Evolutionary conservation across 2,888 invertebrate species (phyloP).

Genomic region (Crioceris asparagi): DNA sequence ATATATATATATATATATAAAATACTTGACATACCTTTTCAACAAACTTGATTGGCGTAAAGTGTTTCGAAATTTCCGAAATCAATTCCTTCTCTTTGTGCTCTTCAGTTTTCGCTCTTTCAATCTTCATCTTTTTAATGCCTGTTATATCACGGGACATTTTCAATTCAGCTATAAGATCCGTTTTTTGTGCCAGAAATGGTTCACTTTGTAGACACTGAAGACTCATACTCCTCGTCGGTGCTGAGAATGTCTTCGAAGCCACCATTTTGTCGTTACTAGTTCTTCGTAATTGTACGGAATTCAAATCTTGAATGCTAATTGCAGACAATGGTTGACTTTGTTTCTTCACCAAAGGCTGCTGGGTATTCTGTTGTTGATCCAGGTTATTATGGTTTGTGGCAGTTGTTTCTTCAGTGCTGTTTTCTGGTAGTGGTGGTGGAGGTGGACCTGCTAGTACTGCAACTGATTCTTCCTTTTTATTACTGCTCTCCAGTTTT

Average conservation of each 20-base stretch:
- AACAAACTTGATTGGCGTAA: constrained; percentile 77
- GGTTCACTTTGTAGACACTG: constrained; percentile 61
- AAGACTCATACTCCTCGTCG: constrained; percentile 62
- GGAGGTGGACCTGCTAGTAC: constrained; percentile 42
- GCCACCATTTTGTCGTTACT: constrained; percentile 53
- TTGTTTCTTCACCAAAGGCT: constrained; percentile 38
- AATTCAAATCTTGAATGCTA: constrained; percentile 76
- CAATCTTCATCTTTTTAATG: constrained; percentile 87
- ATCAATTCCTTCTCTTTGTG: constrained; percentile 73
- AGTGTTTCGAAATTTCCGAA: constrained; percentile 74
- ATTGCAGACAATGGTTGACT: constrained; percentile 77
- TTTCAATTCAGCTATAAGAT: constrained; percentile 85
- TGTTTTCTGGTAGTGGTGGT: constrained; percentile 30
- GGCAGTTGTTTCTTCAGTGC: constrained; percentile 9
- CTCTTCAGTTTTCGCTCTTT: constrained; percentile 75
- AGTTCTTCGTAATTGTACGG: constrained; percentile 69
- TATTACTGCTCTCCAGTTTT: constrained; percentile 23
- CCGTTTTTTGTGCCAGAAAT: constrained; percentile 67
- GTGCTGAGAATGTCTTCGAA: constrained; percentile 74
- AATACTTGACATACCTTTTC: constrained; percentile 63
- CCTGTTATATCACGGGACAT: constrained; percentile 87
- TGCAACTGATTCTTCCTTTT: too few relatives aligned
- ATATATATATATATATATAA: too few relatives aligned
- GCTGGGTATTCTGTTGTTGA: too few relatives aligned
- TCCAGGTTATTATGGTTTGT: too few relatives aligned